A percentile compares a stretch with the other conserved stretches of the same genome.
phyloP scores from a whole-genome alignment of 2,888 invertebrate species.

The Noctua fimbriata region DNA sequence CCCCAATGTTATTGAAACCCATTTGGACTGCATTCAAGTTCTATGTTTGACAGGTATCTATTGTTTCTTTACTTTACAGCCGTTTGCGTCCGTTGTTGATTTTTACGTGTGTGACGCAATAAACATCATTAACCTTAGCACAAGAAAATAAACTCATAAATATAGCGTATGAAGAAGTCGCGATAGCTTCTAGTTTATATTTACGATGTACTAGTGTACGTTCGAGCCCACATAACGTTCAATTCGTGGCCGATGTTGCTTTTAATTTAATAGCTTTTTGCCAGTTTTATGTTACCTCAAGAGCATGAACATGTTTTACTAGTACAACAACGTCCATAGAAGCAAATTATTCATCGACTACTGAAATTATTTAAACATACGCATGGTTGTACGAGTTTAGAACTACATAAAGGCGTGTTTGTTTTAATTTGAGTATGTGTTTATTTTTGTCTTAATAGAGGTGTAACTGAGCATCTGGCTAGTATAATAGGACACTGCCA shows the following conservation, averaged over 20 bases:
- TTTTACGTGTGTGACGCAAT: conserved; percentile 55
- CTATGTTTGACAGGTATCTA: conserved; percentile 42
- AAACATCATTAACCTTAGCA: conserved; percentile 59
- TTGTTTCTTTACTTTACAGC: conserved; percentile 38
- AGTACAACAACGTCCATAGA: conserved; percentile 34
- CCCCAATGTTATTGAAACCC: conserved; percentile 30
- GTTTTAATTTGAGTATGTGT: conserved; percentile 21
- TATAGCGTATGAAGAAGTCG: conserved; percentile 61
- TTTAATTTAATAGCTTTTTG: conserved; percentile 69
- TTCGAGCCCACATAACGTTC: conserved; percentile 62
- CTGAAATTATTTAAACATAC: conserved; percentile 36
- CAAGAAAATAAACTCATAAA: conserved; percentile 70
- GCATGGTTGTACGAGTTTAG: conserved; percentile 1
- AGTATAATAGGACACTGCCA: conserved; percentile 31
- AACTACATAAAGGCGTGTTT: conserved; percentile 18
- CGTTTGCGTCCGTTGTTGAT: conserved; percentile 49
- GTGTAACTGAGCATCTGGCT: conserved; percentile 50
- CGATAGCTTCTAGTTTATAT: conserved; percentile 63
- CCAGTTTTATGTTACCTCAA: conserved; percentile 69
- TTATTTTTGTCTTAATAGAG: conserved; percentile 49
- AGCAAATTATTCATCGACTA: conserved; percentile 31
- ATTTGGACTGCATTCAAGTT: conserved; percentile 63
- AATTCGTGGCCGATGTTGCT: conserved; percentile 67
- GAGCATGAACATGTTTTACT: conserved; percentile 64
- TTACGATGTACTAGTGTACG: conserved; percentile 64